Conservation (phyloP, 2,113 vertebrate species). For the Rhynchomys soricoides region DNA sequence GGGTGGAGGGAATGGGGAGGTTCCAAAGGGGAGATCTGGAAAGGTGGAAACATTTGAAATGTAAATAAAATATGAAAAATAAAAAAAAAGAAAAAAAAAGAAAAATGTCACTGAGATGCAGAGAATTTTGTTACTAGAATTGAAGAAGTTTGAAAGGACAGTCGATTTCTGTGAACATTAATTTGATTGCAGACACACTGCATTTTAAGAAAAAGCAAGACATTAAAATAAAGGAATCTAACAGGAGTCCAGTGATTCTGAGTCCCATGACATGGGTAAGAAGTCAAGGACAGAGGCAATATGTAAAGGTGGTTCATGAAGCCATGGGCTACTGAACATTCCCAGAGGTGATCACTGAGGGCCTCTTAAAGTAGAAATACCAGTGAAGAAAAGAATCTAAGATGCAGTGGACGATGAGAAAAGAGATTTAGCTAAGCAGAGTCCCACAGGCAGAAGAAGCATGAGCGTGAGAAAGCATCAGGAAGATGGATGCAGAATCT, state of each 20-base stretch:
- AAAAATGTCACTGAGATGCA: not conserved
- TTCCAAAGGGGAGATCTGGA: no score
- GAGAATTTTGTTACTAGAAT: not conserved
- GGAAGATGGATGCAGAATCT: fast-evolving
- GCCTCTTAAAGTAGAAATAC: not conserved
- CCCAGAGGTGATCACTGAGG: not conserved
- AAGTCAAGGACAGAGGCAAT: not conserved
- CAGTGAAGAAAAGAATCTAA: not conserved
- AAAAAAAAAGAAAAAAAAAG: no score
- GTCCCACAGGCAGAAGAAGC: fast-evolving
- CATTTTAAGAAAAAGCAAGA: not conserved
- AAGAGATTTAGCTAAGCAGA: not conserved
- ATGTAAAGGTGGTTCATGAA: not conserved
- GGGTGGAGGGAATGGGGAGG: no score
- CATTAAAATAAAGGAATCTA: not conserved
- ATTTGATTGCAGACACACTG: not conserved
- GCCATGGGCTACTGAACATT: not conserved
- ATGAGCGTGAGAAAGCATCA: fast-evolving
- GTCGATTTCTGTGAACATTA: not conserved
- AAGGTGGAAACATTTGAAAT: no score
- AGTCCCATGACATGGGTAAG: not conserved
- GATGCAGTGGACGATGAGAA: not conserved
- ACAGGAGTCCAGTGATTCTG: not conserved
- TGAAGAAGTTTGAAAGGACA: not conserved
- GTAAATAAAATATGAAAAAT: no score